Conservation (phyloP, 2,797 vertebrate species). For the Perodicticus potto region DNA sequence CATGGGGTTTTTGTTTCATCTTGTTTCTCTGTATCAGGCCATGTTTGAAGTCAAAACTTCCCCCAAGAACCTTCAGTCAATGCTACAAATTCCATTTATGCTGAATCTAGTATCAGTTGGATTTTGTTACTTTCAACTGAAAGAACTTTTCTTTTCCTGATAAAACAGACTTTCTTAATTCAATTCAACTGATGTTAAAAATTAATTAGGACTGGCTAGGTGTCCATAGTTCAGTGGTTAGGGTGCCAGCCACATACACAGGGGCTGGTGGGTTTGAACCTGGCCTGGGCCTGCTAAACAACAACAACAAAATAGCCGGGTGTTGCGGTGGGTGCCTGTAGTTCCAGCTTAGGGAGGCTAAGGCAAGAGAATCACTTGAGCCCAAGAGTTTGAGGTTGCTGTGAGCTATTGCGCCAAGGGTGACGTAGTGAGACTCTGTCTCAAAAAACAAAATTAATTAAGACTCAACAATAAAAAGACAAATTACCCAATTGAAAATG, state of each 20-base stretch:
- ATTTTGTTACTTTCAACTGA: conserved; percentile 29
- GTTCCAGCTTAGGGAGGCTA: too few relatives aligned
- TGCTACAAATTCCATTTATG: background rate
- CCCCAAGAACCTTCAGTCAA: background rate
- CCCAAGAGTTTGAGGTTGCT: too few relatives aligned
- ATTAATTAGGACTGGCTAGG: background rate
- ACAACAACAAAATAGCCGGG: too few relatives aligned
- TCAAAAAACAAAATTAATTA: background rate
- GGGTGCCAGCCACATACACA: too few relatives aligned
- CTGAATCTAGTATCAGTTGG: background rate
- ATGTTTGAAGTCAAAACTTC: background rate
- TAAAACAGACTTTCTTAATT: background rate
- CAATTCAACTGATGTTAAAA: conserved; percentile 39
- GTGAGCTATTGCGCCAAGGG: too few relatives aligned
- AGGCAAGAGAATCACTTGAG: too few relatives aligned
- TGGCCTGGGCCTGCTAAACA: too few relatives aligned
- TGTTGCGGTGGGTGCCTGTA: too few relatives aligned
- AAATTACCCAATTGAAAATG: conserved; percentile 14
- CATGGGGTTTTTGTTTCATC: background rate
- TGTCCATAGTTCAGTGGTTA: too few relatives aligned
- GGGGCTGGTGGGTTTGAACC: too few relatives aligned
- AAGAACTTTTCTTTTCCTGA: background rate
- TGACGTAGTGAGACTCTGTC: too few relatives aligned
- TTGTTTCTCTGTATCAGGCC: background rate
- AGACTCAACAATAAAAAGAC: conserved; percentile 24